Base-by-base conservation (phyloP, 2,888 invertebrate species). In the Hirtodrosophila trivittata region DNA sequence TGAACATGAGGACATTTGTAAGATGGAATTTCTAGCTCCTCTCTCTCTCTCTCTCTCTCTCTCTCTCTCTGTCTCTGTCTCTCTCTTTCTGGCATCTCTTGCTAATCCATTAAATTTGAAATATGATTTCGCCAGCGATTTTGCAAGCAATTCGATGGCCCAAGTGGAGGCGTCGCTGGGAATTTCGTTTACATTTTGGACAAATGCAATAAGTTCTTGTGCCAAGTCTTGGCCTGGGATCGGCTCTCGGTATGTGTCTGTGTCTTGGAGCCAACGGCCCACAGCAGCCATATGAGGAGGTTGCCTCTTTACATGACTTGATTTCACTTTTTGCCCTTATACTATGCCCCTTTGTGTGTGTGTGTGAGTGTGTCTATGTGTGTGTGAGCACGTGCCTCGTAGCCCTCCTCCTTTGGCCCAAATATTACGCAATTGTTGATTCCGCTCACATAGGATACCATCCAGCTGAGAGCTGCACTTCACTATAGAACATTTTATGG, bases 101-200 rank as follows among this genome's bases (percentile, higher is more conserved):
- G 70, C 64, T 70, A 78, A 74, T 83, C 80, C 78, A 78, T 78
- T 78, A 74, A 71, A 68, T 68, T 67, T 78, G 74, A 78, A 66
- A 74, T 76, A 78, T 82, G 71, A 55, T 81, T 58, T 60, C 42
- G 58, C 42, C 25, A 43, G 46, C 41, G 55, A 54, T 38, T 52
- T 58, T 45, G 25, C 14, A 56, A 13, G 41, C 26, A 57, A 51
- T 51, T 43, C 39, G 21, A 26, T 46, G 59, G 41, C 16, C 16
- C 49, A 46, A 56, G 57, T 50, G 56, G 43, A 38, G 38, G 47
- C 55, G 39, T 28, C 26, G 49, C 46, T 60, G n/a, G 10, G 33
- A 50, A 35, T 38, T 63, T 45, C 62, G 30, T 30, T 45, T 59
- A 43, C 50, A 42, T 41, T 56, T 59, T 25, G 64, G 54, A 70